phyloP scores from a whole-genome alignment of 2,888 invertebrate species.

The Aleiodes alternator region DNA sequence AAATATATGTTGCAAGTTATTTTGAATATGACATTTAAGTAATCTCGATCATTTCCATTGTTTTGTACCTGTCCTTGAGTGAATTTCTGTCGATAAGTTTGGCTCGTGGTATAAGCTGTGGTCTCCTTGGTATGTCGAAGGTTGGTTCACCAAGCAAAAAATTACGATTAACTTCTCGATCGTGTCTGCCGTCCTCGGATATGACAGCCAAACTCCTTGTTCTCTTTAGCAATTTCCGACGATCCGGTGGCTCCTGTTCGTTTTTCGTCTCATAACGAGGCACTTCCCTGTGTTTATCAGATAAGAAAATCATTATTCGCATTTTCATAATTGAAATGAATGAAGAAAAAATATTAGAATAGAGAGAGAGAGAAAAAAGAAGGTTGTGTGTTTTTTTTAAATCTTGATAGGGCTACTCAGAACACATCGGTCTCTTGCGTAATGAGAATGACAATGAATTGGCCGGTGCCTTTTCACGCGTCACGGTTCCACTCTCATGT shows the following conservation, averaged over 20 bases:
- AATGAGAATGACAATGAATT: constrained; percentile 42
- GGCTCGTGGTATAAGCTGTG: constrained; percentile 88
- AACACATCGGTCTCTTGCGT: constrained; percentile 31
- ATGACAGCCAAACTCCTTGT: constrained; percentile 87
- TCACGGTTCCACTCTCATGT: constrained; percentile 49
- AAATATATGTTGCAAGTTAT: background rate
- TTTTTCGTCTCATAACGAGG: constrained; percentile 63
- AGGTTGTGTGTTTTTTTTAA: background rate
- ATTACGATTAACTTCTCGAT: constrained; percentile 59
- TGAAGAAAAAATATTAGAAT: background rate
- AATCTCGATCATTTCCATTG: constrained; percentile 11
- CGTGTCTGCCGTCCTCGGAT: constrained; percentile 83
- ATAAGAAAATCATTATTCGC: background rate
- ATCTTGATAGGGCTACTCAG: constrained; percentile 37
- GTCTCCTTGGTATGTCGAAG: constrained; percentile 81
- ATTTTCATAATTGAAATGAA: background rate
- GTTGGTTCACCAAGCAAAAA: constrained; percentile 74
- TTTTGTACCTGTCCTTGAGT: constrained; percentile 83
- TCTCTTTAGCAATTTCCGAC: constrained; percentile 77
- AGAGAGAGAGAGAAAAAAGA: background rate
- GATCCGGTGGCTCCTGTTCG: constrained; percentile 64
- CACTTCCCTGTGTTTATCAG: constrained; percentile 61
- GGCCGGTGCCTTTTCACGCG: constrained; percentile 46
- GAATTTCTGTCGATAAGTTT: constrained; percentile 86
- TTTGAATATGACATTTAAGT: background rate